These are phyloP conservation scores for Acleris literana DNA, from an alignment of 2,888 invertebrate species.

Conservation along the genomic window DNA sequence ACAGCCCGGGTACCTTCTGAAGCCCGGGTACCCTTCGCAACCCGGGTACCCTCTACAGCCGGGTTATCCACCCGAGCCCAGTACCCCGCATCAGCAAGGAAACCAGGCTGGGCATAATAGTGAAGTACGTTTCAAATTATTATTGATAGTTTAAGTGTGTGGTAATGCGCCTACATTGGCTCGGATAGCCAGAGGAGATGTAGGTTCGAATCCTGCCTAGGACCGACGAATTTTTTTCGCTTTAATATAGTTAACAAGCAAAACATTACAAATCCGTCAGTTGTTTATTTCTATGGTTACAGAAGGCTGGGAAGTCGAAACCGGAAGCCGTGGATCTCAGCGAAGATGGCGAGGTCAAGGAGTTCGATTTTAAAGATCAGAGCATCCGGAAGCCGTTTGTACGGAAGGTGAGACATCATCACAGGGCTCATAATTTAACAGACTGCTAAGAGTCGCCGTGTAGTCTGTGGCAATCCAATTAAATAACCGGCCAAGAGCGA, in stretches of 20 bases:
- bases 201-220: no score
- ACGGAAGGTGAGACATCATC: slow-evolving; percentile 79
- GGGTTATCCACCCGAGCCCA: slow-evolving; percentile 14
- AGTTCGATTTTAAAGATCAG: slow-evolving; percentile 88
- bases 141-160: no score
- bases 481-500: no score
- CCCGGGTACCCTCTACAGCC: slow-evolving; percentile 57
- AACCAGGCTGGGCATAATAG: slow-evolving; percentile 59
- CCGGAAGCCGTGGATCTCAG: slow-evolving; percentile 74
- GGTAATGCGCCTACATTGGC: no score
- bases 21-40: slow-evolving; percentile 54
- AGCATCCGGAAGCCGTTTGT: slow-evolving; percentile 88
- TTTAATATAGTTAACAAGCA: no score
- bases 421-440: no score
- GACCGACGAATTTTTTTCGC: no score
- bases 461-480: no score
- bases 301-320: slow-evolving; percentile 61
- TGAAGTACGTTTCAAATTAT: slow-evolving; percentile 56
- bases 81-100: slow-evolving; percentile 37
- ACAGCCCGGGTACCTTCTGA: slow-evolving; percentile 50
- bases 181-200: no score
- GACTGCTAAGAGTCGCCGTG: not conserved
- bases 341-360: slow-evolving; percentile 84
- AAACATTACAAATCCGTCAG: no score
- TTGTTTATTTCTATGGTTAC: slow-evolving; percentile 40